Conservation (phyloP, 2,888 invertebrate genomes). For the Oscheius sp. region DNA sequence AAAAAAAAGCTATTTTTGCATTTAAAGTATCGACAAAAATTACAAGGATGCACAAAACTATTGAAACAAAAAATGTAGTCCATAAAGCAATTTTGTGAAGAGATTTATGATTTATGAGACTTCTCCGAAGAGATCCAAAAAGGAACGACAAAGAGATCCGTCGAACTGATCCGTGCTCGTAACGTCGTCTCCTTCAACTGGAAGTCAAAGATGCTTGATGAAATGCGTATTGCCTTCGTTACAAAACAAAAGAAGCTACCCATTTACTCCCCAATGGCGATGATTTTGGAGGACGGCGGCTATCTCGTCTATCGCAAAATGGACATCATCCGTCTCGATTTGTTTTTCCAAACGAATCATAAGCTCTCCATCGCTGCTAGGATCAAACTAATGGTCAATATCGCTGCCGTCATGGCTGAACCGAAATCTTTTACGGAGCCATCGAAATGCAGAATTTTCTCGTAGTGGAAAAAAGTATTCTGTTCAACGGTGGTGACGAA, state of each 20-base stretch:
- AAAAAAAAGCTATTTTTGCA: no score
- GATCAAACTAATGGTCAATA: conserved; percentile 8
- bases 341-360: background rate
- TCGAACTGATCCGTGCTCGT: background rate
- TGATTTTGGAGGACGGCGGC: background rate
- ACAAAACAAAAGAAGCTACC: conserved; percentile 7
- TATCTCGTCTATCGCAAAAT: conserved; percentile 18
- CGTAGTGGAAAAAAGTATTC: background rate
- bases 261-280: background rate
- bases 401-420: conserved; percentile 14
- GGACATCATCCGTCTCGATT: background rate
- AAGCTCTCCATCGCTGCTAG: background rate
- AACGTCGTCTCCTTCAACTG: background rate
- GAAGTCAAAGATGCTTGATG: conserved; percentile 11
- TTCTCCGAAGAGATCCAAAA: no score
- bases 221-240: conserved; percentile 11
- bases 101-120: no score
- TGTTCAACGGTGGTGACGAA: conserved; percentile 12
- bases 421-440: conserved; percentile 20
- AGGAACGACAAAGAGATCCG: no score
- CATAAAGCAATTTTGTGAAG: no score
- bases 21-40: no score
- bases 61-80: no score
- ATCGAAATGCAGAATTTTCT: conserved; percentile 18
- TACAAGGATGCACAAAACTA: no score